Percentiles rank a stretch among this genome's conserved stretches.
Conservation (phyloP, 2,797 vertebrate species). For the Sebastiscus albofasciatus region DNA sequence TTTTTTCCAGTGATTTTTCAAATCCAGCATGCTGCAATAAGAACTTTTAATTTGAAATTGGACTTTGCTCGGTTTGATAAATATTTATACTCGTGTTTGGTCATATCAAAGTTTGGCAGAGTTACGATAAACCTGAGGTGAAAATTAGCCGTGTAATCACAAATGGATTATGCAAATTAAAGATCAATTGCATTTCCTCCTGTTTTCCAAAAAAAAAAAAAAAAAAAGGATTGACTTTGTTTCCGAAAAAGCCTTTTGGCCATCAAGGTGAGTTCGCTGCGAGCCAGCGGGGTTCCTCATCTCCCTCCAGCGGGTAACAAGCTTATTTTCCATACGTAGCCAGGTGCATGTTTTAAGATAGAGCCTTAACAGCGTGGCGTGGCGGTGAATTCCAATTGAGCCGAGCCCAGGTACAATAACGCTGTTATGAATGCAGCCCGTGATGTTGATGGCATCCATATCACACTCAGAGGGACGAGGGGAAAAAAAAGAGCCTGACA, state of each 20-base stretch:
- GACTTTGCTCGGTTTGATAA: slow-evolving; percentile 52
- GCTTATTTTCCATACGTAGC: slow-evolving; percentile 77
- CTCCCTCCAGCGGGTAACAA: slow-evolving; percentile 74
- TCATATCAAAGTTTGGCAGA: slow-evolving; percentile 68
- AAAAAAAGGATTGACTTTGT: slow-evolving; percentile 65
- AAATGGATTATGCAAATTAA: slow-evolving; percentile 80
- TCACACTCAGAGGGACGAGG: slow-evolving; percentile 68
- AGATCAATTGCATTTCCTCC: slow-evolving; percentile 76
- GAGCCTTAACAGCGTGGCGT: slow-evolving; percentile 70
- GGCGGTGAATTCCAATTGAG: slow-evolving; percentile 76
- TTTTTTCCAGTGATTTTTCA: slow-evolving; percentile 5
- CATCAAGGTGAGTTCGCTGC: slow-evolving; percentile 74
- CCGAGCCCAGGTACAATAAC: slow-evolving; percentile 69
- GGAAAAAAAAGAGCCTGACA: slow-evolving; percentile 60
- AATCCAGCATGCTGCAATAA: slow-evolving; percentile 12
- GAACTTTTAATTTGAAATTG: slow-evolving; percentile 53
- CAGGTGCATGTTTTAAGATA: slow-evolving; percentile 87
- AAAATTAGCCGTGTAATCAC: slow-evolving; percentile 73
- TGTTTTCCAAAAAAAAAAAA: slow-evolving; percentile 55
- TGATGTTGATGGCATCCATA: slow-evolving; percentile 77
- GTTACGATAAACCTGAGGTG: slow-evolving; percentile 61
- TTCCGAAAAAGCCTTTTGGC: slow-evolving; percentile 56
- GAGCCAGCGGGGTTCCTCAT: slow-evolving; percentile 75
- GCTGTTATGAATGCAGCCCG: slow-evolving; percentile 74
- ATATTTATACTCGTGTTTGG: slow-evolving; percentile 56